Percentiles rank a stretch among this genome's conserved stretches.
Conservation (phyloP, 2,888 invertebrate genomes). For the Julus scanicus region DNA sequence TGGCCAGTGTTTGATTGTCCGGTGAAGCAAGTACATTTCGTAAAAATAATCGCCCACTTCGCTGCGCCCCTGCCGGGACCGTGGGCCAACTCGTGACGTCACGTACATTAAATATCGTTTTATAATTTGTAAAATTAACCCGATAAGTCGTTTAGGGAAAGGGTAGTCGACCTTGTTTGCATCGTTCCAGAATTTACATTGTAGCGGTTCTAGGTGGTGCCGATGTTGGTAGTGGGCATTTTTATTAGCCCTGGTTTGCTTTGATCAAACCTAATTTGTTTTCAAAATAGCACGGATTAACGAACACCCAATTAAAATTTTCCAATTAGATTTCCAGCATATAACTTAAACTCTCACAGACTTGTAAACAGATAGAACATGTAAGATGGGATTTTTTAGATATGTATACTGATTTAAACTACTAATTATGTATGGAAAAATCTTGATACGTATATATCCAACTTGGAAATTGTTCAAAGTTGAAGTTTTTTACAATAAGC, state of each 20-base stretch:
- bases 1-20: constrained; percentile 10
- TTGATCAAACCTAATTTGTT: neutral
- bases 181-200: neutral
- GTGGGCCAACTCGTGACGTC: constrained; percentile 3
- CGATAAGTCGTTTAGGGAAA: neutral
- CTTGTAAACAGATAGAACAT: no score
- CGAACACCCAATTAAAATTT: neutral
- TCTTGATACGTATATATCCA: no score
- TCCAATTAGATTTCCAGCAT: no score
- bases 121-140: neutral
- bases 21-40: neutral
- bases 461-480: no score
- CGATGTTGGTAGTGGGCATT: neutral
- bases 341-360: no score
- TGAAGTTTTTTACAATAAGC: no score
- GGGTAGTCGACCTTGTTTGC: constrained; percentile 21
- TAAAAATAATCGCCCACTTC: neutral
- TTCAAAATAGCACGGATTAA: neutral
- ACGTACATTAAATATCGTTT: neutral
- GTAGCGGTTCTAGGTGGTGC: neutral
- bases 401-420: no score
- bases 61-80: neutral
- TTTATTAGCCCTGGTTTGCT: neutral
- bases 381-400: no score
- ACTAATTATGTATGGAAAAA: no score